phyloP scores from a whole-genome alignment of 2,888 invertebrate species.

The Apodemia mormo region DNA sequence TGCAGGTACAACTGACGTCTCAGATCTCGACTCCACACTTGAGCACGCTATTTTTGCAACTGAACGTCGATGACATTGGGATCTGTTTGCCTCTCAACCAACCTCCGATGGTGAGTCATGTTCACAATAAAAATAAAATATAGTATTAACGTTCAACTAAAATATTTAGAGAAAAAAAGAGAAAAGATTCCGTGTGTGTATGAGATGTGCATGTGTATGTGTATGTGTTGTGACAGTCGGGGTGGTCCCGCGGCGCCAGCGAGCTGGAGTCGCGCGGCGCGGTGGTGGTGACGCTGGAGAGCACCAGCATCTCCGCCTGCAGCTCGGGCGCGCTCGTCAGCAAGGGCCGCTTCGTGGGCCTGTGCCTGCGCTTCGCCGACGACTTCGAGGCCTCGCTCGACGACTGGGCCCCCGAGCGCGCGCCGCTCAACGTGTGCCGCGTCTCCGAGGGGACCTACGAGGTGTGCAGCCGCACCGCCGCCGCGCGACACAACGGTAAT shows the following conservation, averaged over 20 bases:
- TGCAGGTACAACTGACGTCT: conserved; percentile 87
- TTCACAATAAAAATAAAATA: neutral
- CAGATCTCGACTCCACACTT: conserved; percentile 90
- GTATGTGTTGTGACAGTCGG: conserved; percentile 55
- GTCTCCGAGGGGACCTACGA: conserved; percentile 99
- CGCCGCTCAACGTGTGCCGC: conserved; percentile 94
- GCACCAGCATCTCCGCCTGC: conserved; percentile 96
- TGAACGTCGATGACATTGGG: conserved; percentile 98
- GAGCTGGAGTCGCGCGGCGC: conserved; percentile 93
- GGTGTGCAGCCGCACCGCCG: conserved; percentile 96
- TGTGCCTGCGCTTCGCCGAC: conserved; percentile 97
- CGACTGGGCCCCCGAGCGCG: conserved; percentile 98
- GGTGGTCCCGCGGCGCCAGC: conserved; percentile 81
- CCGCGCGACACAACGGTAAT: conserved; percentile 90
- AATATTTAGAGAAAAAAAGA: too few species aligned
- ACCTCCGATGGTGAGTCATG: conserved; percentile 82
- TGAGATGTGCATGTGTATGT: neutral
- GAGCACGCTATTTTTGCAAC: conserved; percentile 94
- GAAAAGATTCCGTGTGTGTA: too few species aligned
- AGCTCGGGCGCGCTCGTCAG: conserved; percentile 97
- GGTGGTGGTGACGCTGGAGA: conserved; percentile 97
- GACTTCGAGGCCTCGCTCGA: conserved; percentile 98
- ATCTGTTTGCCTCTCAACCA: conserved; percentile 96
- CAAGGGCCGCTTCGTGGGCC: conserved; percentile 93
- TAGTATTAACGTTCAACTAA: too few species aligned